Evolutionary conservation across 2,888 invertebrate genomes (phyloP), one percentile per base, ranked within the genome.

Genomic region (Geotrupes spiniger): DNA sequence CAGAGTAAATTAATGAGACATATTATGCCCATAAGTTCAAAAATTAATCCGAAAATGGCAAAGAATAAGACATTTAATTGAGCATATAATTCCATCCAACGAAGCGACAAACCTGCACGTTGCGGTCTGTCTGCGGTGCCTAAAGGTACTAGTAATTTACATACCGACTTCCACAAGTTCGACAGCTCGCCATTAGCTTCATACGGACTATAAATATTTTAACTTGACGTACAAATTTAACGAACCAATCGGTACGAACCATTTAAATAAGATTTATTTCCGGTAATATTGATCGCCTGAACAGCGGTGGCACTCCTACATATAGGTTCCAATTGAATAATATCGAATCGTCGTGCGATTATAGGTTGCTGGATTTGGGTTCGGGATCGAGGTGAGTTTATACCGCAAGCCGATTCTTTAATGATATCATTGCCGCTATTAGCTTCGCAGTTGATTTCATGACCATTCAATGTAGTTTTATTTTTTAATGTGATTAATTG

Each of bases 231-330:
- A 37, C 27, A 38, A 38, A 44, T 44, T 44, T 44, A 44, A 44
- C 44, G 44, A 44, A 38, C 29, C 44, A 44, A 44, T 44, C 38
- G 44, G 39, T 17, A 46, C 39, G 40, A 27, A 11, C 46, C 38
- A 33, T 46, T 36, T 46, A 39, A 39, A 41, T 48, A 53, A 44
- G 36, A 54, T 45, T 50, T 40, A 48, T 51, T 50, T 55, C 55
- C 55, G 55, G 49, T 55, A 45, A 52, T 51, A 51, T 54, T 49
- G 54, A 49, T 53, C 48, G 44, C 51, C 51, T 49, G 51, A 54
- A 52, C 51, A 52, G 49, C 51, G 46, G 37, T 25, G 55, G 38
- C 55, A 48, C 55, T 48, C 52, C 52, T 44, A 45, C 41, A 36
- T 11, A 26, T 44, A 49, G 42, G 49, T 54, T 52, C 49, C 54